Evolutionary conservation across 1,140 invertebrate species (phyloP), one percentile per base, ranked within the genome.

Genomic region (Ericerus pela): DNA sequence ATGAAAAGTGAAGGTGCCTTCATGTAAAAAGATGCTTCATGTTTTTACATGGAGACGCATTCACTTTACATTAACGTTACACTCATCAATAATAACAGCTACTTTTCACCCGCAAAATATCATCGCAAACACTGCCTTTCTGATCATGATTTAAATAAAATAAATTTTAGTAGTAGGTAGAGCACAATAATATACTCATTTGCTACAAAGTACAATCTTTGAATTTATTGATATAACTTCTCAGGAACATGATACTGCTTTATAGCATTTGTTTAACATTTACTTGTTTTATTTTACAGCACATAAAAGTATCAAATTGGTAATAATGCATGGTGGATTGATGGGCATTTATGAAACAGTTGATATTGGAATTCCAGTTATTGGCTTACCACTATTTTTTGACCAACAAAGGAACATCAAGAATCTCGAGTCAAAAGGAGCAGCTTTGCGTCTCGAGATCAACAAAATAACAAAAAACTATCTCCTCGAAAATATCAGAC

Each of bases 251-350:
- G n/a, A n/a, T n/a, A n/a, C n/a, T n/a, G n/a, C n/a, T n/a, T n/a
- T 56, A 59, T 56, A 62, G n/a, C 8, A 10, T 33, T 33, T n/a
- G 31, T 10, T 33, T 33, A 33, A 33, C n/a, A 10, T 33, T 1
- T 28, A 16, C n/a, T 10, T 29, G 28, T 12, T 53, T 38, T 28
- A 31, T 24, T n/a, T 43, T 57, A 12, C 41, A 62, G 70, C 63
- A 26, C 75, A 79, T 63, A 65, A 68, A 14, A 74, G 75, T 58
- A 58, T 71, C 1, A 73, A 73, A 60, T 54, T 79, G 1, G 81
- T 82, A 59, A 75, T 83, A n/a, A 77, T 74, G 2, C 78, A 81
- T 60, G 78, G 79, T 51, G 81, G 80, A 0, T 66, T 76, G 11
- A 67, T 79, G 11, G 77, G 79, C 28, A 64, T 72, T 1, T 67